phyloP scores from a whole-genome alignment of 1,140 invertebrate genomes.

The Lepidurus arcticus region DNA sequence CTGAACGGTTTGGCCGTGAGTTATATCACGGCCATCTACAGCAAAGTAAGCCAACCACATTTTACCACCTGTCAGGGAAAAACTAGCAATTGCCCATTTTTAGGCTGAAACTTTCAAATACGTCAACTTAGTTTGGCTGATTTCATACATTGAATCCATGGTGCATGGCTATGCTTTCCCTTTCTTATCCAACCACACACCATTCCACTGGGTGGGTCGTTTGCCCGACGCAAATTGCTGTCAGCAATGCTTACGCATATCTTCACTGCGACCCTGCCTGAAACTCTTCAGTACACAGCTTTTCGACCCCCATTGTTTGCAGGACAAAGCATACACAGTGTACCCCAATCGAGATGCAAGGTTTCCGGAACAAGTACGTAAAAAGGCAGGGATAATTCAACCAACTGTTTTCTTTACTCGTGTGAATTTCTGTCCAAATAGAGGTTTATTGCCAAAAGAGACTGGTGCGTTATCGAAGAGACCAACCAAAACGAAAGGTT shows the following conservation, averaged over 20 bases:
- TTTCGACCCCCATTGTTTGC: slow-evolving; percentile 28
- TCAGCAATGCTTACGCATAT: neutral
- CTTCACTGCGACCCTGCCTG: slow-evolving; percentile 26
- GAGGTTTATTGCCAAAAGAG: no score
- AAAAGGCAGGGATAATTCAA: neutral
- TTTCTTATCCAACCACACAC: slow-evolving; percentile 27
- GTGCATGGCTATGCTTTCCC: slow-evolving; percentile 48
- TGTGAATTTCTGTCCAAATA: neutral
- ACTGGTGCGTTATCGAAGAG: no score
- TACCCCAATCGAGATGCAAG: neutral
- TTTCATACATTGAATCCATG: slow-evolving; percentile 65
- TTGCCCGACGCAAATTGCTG: slow-evolving; percentile 26
- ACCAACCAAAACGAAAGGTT: neutral
- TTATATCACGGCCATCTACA: slow-evolving; percentile 66
- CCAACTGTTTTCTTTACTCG: neutral
- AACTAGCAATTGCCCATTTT: neutral
- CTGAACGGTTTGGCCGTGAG: slow-evolving; percentile 73
- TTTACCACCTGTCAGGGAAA: neutral
- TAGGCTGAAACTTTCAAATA: slow-evolving; percentile 67
- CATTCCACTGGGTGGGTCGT: slow-evolving; percentile 24
- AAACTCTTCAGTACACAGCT: slow-evolving; percentile 25
- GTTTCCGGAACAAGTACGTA: neutral
- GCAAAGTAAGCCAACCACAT: slow-evolving; percentile 40
- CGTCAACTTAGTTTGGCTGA: slow-evolving; percentile 59
- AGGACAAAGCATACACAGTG: slow-evolving; percentile 29